phyloP scores from a whole-genome alignment of 1,140 invertebrate species.

The Ooceraea biroi region DNA sequence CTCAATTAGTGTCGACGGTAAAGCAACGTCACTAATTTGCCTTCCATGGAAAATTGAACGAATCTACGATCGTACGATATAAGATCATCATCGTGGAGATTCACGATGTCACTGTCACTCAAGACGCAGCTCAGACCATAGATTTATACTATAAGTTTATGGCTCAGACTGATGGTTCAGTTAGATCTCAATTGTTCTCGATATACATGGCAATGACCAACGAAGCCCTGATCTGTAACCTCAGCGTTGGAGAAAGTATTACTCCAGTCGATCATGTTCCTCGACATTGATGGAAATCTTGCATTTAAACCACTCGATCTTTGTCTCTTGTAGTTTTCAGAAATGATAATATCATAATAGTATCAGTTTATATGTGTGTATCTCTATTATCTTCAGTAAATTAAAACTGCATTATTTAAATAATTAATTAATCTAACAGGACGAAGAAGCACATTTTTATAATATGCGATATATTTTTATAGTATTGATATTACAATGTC shows the following conservation, averaged over 20 bases:
- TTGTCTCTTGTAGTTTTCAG: background rate
- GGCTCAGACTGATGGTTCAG: background rate
- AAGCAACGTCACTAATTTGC: slow-evolving; percentile 28
- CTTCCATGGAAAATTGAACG: slow-evolving; percentile 42
- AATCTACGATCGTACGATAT: slow-evolving; percentile 40
- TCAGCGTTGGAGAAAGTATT: slow-evolving; percentile 40
- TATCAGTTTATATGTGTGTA: too few species aligned
- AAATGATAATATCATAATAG: too few species aligned
- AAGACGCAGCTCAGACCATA: background rate
- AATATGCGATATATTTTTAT: too few species aligned
- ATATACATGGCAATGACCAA: slow-evolving; percentile 20
- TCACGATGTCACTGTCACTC: slow-evolving; percentile 49
- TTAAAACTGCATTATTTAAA: too few species aligned
- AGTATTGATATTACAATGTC: background rate
- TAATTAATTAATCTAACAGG: too few species aligned
- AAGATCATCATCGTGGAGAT: background rate
- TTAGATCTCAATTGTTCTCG: slow-evolving; percentile 21
- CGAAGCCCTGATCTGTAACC: slow-evolving; percentile 26
- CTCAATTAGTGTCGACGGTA: slow-evolving; percentile 50
- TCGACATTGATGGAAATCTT: slow-evolving; percentile 12
- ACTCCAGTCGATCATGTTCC: background rate
- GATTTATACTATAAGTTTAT: too few species aligned
- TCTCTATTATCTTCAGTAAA: too few species aligned
- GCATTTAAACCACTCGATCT: background rate
- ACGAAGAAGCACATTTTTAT: too few species aligned